Base-by-base conservation (phyloP, 1,140 invertebrate genomes). In the Microvelia longipes region DNA sequence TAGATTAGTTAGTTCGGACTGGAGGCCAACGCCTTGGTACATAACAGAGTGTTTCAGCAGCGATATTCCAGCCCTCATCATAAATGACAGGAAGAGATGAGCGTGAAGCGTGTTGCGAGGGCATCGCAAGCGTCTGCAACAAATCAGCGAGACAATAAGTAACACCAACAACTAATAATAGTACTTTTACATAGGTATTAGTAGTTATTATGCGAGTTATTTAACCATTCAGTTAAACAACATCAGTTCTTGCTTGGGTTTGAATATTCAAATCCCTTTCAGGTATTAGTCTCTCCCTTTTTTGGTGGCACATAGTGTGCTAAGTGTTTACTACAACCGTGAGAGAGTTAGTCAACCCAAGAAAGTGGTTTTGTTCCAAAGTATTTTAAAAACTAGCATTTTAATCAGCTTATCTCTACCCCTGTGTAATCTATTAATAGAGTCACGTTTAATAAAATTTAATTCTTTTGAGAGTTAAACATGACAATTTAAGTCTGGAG, bases 61-160 rank as follows among this genome's bases (percentile, higher is more conserved):
- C 0, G 83, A 82, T 73, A 86, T 81, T 25, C 82, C 80, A 0
- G 87, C 85, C 66, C 87, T 77, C 25, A 86, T 78, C 68, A 88
- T 86, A 75, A 88, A 89, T 1, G 87, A 87, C 0, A 82, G 77
- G 76, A 89, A 89, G n/a, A 88, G 78, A 72, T 89, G 85, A 76
- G 88, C 83, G 77, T 89, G 87, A 5, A 89, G 78, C 69, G 84
- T 86, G 74, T 89, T 89, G 63, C 86, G 77, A 0, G 86, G 83
- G 76, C 86, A 88, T 74, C 85, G 81, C 64, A 90, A 78, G 76
- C 85, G 83, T 80, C 87, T 88, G 78, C 66, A 67, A 69, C 35
- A 25, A 68, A 68, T 26, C n/a, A n/a, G n/a, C n/a, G n/a, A n/a
- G n/a, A 65, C 30, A 27, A 50, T 15, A 13, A 60, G 13, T n/a